A percentile compares a stretch with the other conserved stretches of the same genome.
These are phyloP conservation scores for Prosapia bicincta DNA, from an alignment of 2,888 invertebrate species.

Conservation along the genomic window DNA sequence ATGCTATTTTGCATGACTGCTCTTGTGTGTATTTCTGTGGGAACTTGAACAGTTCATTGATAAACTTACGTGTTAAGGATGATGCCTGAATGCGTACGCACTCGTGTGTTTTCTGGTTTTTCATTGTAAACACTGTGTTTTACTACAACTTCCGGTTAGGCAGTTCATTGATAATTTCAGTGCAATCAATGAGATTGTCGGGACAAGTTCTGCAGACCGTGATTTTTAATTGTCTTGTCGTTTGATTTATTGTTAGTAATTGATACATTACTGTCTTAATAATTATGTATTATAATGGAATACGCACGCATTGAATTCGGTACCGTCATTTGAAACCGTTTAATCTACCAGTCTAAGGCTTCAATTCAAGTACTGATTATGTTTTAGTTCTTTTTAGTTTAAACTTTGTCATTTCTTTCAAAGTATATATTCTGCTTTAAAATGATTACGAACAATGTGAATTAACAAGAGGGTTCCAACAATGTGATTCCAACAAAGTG, in stretches of 20 bases:
- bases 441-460: too few species aligned
- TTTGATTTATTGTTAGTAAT: background rate
- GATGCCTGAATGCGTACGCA: background rate
- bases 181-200: background rate
- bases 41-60: background rate
- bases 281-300: too few species aligned
- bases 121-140: background rate
- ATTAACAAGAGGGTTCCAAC: too few species aligned
- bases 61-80: background rate
- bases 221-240: background rate
- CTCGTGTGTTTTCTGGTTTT: background rate
- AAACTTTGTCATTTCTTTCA: too few species aligned
- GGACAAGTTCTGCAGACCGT: background rate
- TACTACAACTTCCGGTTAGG: background rate
- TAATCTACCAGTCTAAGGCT: too few species aligned
- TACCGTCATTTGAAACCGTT: too few species aligned
- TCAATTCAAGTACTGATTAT: too few species aligned
- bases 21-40: constrained; percentile 2
- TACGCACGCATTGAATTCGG: too few species aligned
- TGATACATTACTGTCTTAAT: too few species aligned
- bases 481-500: too few species aligned
- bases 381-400: too few species aligned
- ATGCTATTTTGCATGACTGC: background rate
- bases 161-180: background rate
- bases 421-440: too few species aligned